A percentile compares a stretch with the other conserved stretches of the same genome.
phyloP scores from a whole-genome alignment of 2,113 vertebrate species.

The Cyrtonyx montezumae region DNA sequence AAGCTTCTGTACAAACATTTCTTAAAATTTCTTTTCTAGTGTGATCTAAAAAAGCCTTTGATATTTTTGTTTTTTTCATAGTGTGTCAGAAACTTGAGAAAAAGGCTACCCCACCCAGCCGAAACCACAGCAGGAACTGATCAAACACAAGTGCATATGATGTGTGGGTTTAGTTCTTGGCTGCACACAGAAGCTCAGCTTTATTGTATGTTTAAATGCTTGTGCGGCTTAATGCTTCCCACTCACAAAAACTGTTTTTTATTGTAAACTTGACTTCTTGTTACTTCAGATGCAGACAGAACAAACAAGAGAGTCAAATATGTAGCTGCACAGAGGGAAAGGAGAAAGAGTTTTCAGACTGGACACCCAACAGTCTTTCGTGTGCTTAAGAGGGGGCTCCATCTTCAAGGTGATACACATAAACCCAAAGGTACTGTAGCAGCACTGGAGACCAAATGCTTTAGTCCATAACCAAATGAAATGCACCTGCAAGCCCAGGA shows the following conservation, averaged over 20 bases:
- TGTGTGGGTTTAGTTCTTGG: conserved; percentile 32
- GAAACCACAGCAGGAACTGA: conserved; percentile 68
- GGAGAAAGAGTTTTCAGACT: neutral
- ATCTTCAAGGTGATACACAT: neutral
- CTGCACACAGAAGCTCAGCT: conserved; percentile 29
- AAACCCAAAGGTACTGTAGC: neutral
- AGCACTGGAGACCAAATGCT: neutral
- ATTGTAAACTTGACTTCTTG: neutral
- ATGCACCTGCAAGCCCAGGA: neutral
- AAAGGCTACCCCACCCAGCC: conserved; percentile 67
- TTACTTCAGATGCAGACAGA: neutral
- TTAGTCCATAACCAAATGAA: neutral
- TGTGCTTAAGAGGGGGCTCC: neutral
- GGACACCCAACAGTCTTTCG: neutral
- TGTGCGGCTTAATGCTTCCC: conserved; percentile 2
- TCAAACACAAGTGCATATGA: neutral
- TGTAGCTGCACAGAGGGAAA: neutral
- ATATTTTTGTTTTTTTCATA: conserved; percentile 24
- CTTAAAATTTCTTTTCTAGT: conserved; percentile 2
- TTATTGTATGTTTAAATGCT: neutral
- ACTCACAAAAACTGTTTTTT: neutral
- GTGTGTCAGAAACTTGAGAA: conserved; percentile 7
- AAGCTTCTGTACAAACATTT: neutral
- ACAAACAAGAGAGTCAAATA: neutral
- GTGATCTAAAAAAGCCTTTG: neutral